Conservation (phyloP, 2,797 vertebrate species). For the Gambusia yucatana region DNA sequence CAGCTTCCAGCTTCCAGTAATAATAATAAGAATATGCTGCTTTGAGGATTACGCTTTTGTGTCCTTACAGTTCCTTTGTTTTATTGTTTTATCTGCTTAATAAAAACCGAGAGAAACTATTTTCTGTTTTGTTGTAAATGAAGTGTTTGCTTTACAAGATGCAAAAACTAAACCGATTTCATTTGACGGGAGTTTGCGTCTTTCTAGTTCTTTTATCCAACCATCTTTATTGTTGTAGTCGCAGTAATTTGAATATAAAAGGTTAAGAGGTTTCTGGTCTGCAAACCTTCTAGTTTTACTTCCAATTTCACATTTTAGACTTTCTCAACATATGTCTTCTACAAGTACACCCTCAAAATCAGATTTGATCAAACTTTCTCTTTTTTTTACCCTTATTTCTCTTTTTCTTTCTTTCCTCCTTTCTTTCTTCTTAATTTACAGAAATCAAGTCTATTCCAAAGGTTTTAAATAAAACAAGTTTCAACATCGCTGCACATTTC, state of each 20-base stretch:
- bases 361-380: not conserved
- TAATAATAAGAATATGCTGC: not conserved
- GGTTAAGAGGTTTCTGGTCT: not conserved
- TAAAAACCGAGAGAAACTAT: not conserved
- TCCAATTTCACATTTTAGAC: not conserved
- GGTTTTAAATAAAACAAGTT: not conserved
- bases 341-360: not conserved
- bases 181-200: not conserved
- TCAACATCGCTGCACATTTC: not conserved
- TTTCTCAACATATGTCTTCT: not conserved
- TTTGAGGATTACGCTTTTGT: not conserved
- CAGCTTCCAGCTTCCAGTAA: not conserved
- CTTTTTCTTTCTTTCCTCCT: too few relatives aligned
- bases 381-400: not conserved
- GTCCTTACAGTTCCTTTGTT: not conserved
- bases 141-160: not conserved
- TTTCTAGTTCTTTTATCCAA: not conserved
- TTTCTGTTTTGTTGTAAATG: not conserved
- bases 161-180: not conserved
- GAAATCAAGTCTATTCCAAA: not conserved
- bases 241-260: not conserved
- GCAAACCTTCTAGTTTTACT: not conserved
- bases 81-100: not conserved
- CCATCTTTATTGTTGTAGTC: not conserved
- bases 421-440: not conserved